Evolutionary conservation across 2,113 vertebrate genomes (phyloP).

Genomic region (Equus quagga): DNA sequence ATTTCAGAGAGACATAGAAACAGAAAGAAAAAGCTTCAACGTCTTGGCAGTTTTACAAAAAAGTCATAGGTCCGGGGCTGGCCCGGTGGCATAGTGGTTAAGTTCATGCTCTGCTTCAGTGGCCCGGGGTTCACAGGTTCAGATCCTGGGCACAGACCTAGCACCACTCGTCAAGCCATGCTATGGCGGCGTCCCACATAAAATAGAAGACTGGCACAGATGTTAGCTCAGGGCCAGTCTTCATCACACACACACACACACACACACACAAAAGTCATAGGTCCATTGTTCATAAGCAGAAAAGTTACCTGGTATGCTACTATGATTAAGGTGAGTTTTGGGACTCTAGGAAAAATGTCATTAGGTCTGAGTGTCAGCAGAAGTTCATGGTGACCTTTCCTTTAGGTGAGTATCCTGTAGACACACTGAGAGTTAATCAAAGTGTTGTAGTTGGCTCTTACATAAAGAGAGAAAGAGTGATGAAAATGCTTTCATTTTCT

Average conservation of each 20-base stretch:
- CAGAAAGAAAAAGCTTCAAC: not conserved
- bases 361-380: not conserved
- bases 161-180: too few species aligned
- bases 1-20: not conserved
- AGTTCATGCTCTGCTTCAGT: too few species aligned
- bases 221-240: too few species aligned
- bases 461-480: not conserved
- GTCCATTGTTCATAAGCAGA: not conserved
- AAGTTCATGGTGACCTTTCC: not conserved
- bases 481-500: constrained; percentile 37
- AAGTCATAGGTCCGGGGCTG: not conserved
- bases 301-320: not conserved
- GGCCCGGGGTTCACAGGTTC: too few species aligned
- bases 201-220: too few species aligned
- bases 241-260: too few species aligned
- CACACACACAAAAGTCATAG: not conserved
- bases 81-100: too few species aligned
- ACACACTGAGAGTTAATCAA: not conserved
- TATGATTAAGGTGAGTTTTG: too few species aligned
- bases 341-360: too few species aligned
- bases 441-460: not conserved
- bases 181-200: too few species aligned
- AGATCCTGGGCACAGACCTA: too few species aligned
- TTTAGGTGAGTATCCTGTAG: not conserved
- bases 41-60: not conserved